Base-by-base conservation (phyloP, 2,797 vertebrate species). In the Coregonus ussuriensis region DNA sequence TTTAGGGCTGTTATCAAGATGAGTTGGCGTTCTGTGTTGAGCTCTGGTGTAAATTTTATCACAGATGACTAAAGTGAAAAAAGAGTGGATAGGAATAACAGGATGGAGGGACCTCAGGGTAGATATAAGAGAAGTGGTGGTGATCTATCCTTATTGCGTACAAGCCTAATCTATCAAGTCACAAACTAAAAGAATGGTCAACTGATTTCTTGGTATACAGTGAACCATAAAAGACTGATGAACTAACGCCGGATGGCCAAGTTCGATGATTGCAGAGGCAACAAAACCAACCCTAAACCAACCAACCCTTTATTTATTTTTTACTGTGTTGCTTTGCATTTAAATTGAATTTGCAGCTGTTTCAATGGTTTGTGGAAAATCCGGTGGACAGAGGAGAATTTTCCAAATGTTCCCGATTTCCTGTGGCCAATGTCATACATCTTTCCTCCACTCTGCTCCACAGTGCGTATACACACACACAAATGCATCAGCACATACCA, bases 311-410 rank as follows among this genome's bases (percentile, higher is more conserved):
- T 74, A 88, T 2, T 33, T 33, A 33, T 2, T 47, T 3, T 89
- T 86, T 74, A 87, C 67, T 53, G 73, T 74, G 76, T 89, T 85
- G 86, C 86, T 92, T 91, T 93, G 88, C 92, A 92, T 93, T 92
- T 93, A 93, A 92, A 93, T 92, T 3, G 2, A 89, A 93, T 91
- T 76, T 82, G 72, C 33, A 16, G 71, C 37, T 5, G 53, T 83
- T 82, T 75, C 83, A 76, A 72, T 4, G 63, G 76, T 67, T 74
- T 62, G 52, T 80, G 77, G 77, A 85, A 82, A 35, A 35, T 35
- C 33, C 33, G 33, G 33, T 35, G 33, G 33, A 4, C 4, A 35
- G 35, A 35, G 4, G 35, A 35, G 35, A 35, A 35, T 4, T 35
- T 4, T 35, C 35, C 4, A 35, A 35, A 35, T 35, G 35, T 35